Base-by-base conservation (phyloP, 2,888 invertebrate genomes). In the Pammene fasciana region DNA sequence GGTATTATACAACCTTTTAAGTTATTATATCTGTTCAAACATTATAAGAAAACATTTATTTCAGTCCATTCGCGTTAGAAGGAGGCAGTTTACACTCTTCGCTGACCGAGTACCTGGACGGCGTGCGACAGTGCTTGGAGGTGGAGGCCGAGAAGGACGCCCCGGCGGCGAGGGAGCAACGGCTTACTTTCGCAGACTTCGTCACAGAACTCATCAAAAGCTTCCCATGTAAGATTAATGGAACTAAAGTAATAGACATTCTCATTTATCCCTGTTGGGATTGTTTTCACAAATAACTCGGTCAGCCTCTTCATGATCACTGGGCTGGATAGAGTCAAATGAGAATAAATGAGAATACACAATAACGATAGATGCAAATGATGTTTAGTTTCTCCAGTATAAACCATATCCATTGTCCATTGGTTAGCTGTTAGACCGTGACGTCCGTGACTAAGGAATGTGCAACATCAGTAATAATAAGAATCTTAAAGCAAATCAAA, bases 101-200 rank as follows among this genome's bases (percentile, higher is more conserved):
- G 0, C 95, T 99, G 80, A 95, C 98, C 5, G 99, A 99, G 82
- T 99, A 99, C 83, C 95, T 99, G 78, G 99, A 99, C 78, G 98
- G 99, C 0, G 98, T 97, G 14, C 94, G 99, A 41, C 94, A 96
- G 65, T 98, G 97, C 85, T 93, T 99, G 62, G 98, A 99, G 85
- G 95, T 95, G 73, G 99, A 99, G 85, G 96, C 96, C 6, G 99
- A 99, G 81, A 98, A 99, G 82, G 99, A 98, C 82, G 96, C 96
- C 1, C 95, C 95, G 0, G 96, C 96, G 38, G 95, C 98, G 18
- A 94, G 97, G 67, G 98, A 99, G 80, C 97, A 99, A 66, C 96
- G 98, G 68, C 94, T 97, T 36, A 98, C 98, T 80, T 99, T 99
- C 87, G 98, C 98, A 73, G 97, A 97, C 85, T 98, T 99, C 85